A percentile compares a stretch with the other conserved stretches of the same genome.
These are phyloP conservation scores for Brachirus orientalis DNA, from an alignment of 2,113 vertebrate species.

Conservation along the genomic window DNA sequence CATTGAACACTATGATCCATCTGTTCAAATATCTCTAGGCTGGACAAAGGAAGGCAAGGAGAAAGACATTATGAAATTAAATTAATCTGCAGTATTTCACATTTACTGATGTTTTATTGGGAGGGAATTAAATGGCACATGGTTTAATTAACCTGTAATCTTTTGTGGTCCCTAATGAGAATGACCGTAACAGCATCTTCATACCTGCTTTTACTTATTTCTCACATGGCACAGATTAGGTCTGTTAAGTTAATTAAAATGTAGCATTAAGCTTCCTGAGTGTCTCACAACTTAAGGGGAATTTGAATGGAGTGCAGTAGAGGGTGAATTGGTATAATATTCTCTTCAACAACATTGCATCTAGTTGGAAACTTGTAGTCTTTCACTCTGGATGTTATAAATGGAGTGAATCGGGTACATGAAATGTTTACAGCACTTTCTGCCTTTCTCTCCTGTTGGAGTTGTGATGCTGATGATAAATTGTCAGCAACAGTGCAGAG, in stretches of 20 bases:
- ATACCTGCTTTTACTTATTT: constrained; percentile 40
- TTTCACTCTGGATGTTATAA: no score
- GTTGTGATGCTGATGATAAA: no score
- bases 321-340: constrained; percentile 3
- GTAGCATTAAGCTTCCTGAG: constrained; percentile 18
- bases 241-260: constrained; percentile 68
- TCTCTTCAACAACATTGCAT: not conserved
- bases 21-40: no score
- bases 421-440: no score
- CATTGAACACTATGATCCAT: no score
- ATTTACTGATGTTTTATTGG: constrained; percentile 2
- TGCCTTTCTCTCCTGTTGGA: no score
- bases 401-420: no score
- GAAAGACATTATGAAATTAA: not conserved
- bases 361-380: not conserved
- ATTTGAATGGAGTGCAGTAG: constrained; percentile 2
- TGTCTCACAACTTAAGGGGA: not conserved
- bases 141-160: constrained; percentile 68
- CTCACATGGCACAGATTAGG: constrained; percentile 56
- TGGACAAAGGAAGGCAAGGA: no score
- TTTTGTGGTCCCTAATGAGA: constrained; percentile 29
- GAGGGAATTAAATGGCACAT: constrained; percentile 13
- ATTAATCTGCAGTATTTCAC: constrained; percentile 39
- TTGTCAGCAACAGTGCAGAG: no score
- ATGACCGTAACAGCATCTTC: constrained; percentile 13